phyloP scores from a whole-genome alignment of 2,888 invertebrate species.

The Ormyrus labotus region DNA sequence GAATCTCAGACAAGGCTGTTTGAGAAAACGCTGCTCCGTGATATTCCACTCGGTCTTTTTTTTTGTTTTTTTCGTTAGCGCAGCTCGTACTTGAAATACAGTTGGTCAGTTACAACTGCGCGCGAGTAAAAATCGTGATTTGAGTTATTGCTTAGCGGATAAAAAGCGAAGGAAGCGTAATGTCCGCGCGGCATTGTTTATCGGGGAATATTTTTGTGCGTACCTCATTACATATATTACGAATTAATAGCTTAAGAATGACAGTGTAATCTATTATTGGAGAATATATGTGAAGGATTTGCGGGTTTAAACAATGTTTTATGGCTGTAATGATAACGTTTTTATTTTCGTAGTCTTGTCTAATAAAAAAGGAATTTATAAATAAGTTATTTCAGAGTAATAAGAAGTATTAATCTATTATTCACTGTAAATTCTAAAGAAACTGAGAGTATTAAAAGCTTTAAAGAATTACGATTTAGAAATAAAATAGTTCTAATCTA shows the following conservation, averaged over 20 bases:
- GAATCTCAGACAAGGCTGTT: conserved; percentile 3
- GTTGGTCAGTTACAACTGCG: conserved; percentile 17
- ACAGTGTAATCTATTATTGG: background rate
- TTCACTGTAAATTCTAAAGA: too few relatives aligned
- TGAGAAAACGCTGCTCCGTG: background rate
- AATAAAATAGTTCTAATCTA: too few relatives aligned
- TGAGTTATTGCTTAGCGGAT: conserved; percentile 21
- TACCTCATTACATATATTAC: conserved; percentile 25
- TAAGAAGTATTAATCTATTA: too few relatives aligned
- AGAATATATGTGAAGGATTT: background rate
- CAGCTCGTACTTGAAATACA: background rate
- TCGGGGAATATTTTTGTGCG: background rate
- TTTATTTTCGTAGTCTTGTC: too few relatives aligned
- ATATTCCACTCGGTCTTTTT: background rate
- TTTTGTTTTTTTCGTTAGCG: too few relatives aligned
- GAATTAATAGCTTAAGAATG: conserved; percentile 4
- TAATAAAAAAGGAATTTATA: background rate
- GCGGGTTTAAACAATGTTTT: too few relatives aligned
- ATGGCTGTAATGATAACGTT: too few relatives aligned
- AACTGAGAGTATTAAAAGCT: too few relatives aligned
- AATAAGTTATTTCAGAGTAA: too few relatives aligned
- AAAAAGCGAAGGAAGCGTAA: background rate
- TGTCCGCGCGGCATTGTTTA: conserved; percentile 2
- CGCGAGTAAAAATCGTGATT: conserved; percentile 3
- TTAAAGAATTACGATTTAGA: too few relatives aligned